These are phyloP conservation scores for Oryzias dopingdopingensis DNA, from an alignment of 2,797 vertebrate genomes.

Conservation along the genomic window DNA sequence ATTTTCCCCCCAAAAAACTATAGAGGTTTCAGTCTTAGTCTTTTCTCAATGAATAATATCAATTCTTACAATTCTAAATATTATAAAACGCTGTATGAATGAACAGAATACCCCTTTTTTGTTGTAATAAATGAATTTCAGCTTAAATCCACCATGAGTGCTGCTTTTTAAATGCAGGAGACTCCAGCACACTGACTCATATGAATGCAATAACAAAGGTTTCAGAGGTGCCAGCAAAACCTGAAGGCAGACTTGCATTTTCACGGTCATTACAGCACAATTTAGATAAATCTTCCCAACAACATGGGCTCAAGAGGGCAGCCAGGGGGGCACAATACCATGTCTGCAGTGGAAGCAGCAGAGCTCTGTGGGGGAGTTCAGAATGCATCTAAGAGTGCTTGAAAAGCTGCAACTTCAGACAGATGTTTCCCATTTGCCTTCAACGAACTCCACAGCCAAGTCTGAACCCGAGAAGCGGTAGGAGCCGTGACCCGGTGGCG, in stretches of 20 bases:
- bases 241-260: conserved; percentile 2
- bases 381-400: conserved; percentile 20
- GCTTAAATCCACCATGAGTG: neutral
- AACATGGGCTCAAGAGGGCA: conserved; percentile 22
- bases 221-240: conserved; percentile 1
- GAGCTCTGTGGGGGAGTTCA: conserved; percentile 38
- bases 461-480: conserved; percentile 14
- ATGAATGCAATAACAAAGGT: neutral
- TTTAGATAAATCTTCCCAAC: conserved; percentile 11
- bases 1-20: too few relatives aligned
- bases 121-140: too few relatives aligned
- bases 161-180: neutral
- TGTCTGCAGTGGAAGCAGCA: conserved; percentile 38
- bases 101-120: too few relatives aligned
- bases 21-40: too few relatives aligned
- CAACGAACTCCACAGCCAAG: conserved; percentile 41
- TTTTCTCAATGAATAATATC: too few relatives aligned
- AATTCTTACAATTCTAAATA: too few relatives aligned
- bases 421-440: conserved; percentile 59
- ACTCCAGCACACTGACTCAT: neutral
- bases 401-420: conserved; percentile 44
- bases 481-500: conserved; percentile 35
- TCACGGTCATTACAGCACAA: conserved; percentile 1
- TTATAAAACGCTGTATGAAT: too few relatives aligned
- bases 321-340: conserved; percentile 37